A percentile compares a stretch with the other conserved stretches of the same genome.
phyloP scores from a whole-genome alignment of 2,888 invertebrate genomes.

The Tipula unca region DNA sequence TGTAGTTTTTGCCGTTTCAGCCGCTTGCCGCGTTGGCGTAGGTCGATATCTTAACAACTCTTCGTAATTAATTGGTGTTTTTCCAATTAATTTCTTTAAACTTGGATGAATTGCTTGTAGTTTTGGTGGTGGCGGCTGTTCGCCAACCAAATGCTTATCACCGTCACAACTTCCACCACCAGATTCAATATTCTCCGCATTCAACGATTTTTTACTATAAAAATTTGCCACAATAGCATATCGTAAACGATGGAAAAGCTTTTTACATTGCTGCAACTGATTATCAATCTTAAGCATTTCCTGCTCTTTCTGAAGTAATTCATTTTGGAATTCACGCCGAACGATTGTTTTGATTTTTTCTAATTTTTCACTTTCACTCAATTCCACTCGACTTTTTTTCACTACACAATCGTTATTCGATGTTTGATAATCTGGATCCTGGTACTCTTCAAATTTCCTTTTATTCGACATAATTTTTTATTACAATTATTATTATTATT shows the following conservation, averaged over 20 bases:
- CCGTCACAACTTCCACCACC: conserved; percentile 31
- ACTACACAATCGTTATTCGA: conserved; percentile 23
- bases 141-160: not conserved
- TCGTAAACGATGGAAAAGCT: conserved; percentile 50
- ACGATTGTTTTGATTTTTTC: conserved; percentile 54
- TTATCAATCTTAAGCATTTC: conserved; percentile 64
- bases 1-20: conserved; percentile 41
- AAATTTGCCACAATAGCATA: conserved; percentile 52
- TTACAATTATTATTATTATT: not conserved
- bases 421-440: conserved; percentile 52
- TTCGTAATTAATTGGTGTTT: conserved; percentile 44
- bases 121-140: conserved; percentile 26
- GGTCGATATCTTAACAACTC: conserved; percentile 44
- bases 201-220: conserved; percentile 49
- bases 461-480: conserved; percentile 29
- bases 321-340: conserved; percentile 60
- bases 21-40: conserved; percentile 42
- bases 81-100: conserved; percentile 60
- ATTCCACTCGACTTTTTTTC: not conserved
- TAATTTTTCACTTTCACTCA: conserved; percentile 39
- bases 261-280: conserved; percentile 49
- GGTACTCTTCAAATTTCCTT: conserved; percentile 45
- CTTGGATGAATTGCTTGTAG: conserved; percentile 65
- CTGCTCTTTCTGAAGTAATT: conserved; percentile 57
- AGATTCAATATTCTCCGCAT: conserved; percentile 32